Evolutionary conservation across 2,797 vertebrate species (phyloP), one percentile per base, ranked within the genome.

Genomic region (Eulemur rubriventer): DNA sequence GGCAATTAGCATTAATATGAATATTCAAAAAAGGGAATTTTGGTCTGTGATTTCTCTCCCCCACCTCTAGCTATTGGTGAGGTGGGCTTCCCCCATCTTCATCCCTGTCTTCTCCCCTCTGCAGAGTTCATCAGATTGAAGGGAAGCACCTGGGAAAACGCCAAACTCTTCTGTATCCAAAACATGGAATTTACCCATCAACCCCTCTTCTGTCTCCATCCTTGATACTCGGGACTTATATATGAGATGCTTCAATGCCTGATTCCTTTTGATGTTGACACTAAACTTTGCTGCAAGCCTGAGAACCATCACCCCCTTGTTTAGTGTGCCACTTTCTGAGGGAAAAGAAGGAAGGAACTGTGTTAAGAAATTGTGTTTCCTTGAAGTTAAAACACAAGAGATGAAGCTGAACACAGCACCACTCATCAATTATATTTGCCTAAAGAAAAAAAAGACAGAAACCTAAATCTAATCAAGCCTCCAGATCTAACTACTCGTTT

Each of bases 1-100:
- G 97, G 69, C 97, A 96, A 98, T 98, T 97, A 97, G 72, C 97
- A 97, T 98, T 98, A 97, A 98, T 96, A 97, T 95, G 97, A 98
- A 98, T 98, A 98, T 97, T 98, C 97, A 38, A 18, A 93, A 98
- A 28, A 17, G 30, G 84, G 96, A 41, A 92, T 82, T 70, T 20
- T 33, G 69, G 96, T 96, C 97, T 98, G 97, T 87, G 97, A 96
- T 94, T 97, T 97, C 97, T 98, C 98, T 98, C 98, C 97, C 97
- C 97, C 96, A 98, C 97, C 93, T 95, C 96, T 96, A 96, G 97
- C 91, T 87, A 55, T 13, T 86, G 75, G 38, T 85, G 93, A 89
- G 86, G 89, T 83, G 61, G 69, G 35, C 48, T 65, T 50, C 20
- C 26, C n/a, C 20, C 30, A 43, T 69, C 73, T n/a, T 81, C 73